phyloP scores from a whole-genome alignment of 2,888 invertebrate species.

The Apodemia duryi region DNA sequence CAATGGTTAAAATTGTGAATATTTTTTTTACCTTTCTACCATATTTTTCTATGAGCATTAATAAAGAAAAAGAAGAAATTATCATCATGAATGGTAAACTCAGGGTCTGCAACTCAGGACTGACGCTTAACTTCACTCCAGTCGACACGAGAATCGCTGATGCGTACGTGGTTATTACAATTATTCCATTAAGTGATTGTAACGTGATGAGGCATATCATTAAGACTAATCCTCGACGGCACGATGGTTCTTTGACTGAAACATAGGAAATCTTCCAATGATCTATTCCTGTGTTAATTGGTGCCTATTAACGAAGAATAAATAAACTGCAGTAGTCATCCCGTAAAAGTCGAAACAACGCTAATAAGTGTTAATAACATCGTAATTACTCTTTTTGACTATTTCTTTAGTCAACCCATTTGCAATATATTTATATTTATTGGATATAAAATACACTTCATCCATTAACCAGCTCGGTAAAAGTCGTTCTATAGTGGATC shows the following conservation, averaged over 20 bases:
- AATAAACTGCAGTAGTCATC: too few species aligned
- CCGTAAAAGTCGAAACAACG: too few species aligned
- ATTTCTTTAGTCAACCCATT: too few species aligned
- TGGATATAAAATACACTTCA: too few species aligned
- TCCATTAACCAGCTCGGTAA: too few species aligned
- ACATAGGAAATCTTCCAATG: slow-evolving; percentile 16
- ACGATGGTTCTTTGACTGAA: slow-evolving; percentile 44
- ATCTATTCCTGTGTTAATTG: too few species aligned
- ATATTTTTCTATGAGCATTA: slow-evolving; percentile 49
- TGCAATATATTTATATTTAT: too few species aligned
- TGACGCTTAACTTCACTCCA: slow-evolving; percentile 45
- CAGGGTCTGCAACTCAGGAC: slow-evolving; percentile 49
- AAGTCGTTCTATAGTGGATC: too few species aligned
- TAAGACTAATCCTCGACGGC: slow-evolving; percentile 43
- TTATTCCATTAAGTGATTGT: slow-evolving; percentile 44
- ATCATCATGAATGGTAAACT: slow-evolving; percentile 56
- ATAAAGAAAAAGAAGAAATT: slow-evolving; percentile 47
- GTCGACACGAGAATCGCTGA: slow-evolving; percentile 45
- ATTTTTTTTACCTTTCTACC: slow-evolving; percentile 49
- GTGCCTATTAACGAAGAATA: too few species aligned
- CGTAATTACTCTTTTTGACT: too few species aligned
- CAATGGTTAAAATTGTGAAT: background rate
- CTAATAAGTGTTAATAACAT: too few species aligned
- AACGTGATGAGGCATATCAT: slow-evolving; percentile 37
- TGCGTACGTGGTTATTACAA: slow-evolving; percentile 47